Percentiles rank a stretch among this genome's conserved stretches.
Evolutionary conservation across 1,140 invertebrate species (phyloP).

Genomic region (Odontomachus brunneus): DNA sequence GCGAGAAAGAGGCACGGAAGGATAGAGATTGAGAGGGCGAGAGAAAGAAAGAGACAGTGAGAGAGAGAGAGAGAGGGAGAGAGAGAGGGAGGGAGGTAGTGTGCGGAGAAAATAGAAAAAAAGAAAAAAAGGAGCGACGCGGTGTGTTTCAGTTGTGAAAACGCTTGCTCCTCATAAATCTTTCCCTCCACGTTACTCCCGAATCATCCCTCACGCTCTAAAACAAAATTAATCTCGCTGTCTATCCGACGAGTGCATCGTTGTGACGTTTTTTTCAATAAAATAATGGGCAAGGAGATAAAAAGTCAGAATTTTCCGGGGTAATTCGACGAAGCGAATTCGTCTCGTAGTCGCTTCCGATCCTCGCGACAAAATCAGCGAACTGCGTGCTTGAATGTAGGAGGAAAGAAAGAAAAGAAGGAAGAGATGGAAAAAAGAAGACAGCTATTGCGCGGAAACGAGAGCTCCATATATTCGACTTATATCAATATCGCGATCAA

Average conservation of each 20-base stretch:
- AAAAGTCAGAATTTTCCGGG: background rate
- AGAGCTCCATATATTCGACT: conserved; percentile 7
- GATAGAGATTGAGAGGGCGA: background rate
- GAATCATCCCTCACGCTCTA: conserved; percentile 55
- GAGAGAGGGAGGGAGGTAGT: background rate
- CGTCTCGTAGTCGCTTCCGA: background rate
- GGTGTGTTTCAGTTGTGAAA: conserved; percentile 57
- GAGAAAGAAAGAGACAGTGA: conserved; percentile 18
- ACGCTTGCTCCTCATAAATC: conserved; percentile 63
- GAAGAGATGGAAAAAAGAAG: background rate
- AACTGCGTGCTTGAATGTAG: background rate
- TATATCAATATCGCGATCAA: conserved; percentile 7
- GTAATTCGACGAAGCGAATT: conserved; percentile 17
- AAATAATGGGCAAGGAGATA: conserved; percentile 30
- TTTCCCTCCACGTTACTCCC: conserved; percentile 46
- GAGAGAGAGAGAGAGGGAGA: conserved; percentile 13
- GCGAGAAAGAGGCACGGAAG: background rate
- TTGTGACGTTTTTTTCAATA: conserved; percentile 50
- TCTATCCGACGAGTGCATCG: conserved; percentile 42
- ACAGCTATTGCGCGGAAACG: background rate
- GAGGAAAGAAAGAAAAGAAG: background rate
- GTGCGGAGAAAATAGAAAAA: conserved; percentile 42
- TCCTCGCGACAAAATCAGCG: conserved; percentile 7
- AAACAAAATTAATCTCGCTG: conserved; percentile 60
- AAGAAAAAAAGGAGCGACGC: conserved; percentile 4